phyloP scores from a whole-genome alignment of 2,113 vertebrate species.

The Suricata suricatta region DNA sequence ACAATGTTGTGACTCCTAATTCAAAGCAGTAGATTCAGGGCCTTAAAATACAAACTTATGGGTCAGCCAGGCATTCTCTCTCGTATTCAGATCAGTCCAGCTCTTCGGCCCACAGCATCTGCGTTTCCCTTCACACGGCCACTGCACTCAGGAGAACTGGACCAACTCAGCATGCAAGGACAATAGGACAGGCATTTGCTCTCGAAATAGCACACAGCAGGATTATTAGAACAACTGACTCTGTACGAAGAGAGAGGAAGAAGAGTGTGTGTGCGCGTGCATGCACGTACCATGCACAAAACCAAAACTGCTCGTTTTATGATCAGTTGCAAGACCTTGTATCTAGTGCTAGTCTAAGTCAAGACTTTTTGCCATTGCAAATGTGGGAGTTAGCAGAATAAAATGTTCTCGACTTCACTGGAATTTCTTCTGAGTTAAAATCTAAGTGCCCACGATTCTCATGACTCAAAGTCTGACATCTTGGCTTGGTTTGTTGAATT shows the following conservation, averaged over 20 bases:
- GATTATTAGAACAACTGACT: background rate
- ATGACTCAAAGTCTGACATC: background rate
- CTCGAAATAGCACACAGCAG: background rate
- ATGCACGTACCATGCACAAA: background rate
- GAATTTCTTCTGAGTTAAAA: conserved; percentile 36
- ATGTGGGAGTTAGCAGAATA: background rate
- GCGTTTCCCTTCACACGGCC: conserved; percentile 28
- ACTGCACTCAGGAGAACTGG: conserved; percentile 57
- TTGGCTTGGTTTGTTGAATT: conserved; percentile 40
- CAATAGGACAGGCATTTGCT: conserved; percentile 37
- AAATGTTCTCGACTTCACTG: background rate
- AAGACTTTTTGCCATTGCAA: background rate
- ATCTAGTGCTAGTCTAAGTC: background rate
- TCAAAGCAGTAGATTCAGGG: conserved; percentile 49
- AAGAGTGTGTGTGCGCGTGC: rapidly evolving
- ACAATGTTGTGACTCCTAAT: conserved; percentile 71
- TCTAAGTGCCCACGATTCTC: conserved; percentile 9
- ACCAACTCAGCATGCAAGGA: conserved; percentile 60
- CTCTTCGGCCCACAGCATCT: conserved; percentile 77
- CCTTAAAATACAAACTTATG: conserved; percentile 50
- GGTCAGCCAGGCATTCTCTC: conserved; percentile 65
- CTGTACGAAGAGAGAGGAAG: background rate
- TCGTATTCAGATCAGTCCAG: conserved; percentile 44
- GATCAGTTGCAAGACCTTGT: background rate
- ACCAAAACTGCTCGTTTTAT: background rate